Evolutionary conservation across 1,140 invertebrate genomes (phyloP), one percentile per base, ranked within the genome.

Genomic region (Conus ventricosus): DNA sequence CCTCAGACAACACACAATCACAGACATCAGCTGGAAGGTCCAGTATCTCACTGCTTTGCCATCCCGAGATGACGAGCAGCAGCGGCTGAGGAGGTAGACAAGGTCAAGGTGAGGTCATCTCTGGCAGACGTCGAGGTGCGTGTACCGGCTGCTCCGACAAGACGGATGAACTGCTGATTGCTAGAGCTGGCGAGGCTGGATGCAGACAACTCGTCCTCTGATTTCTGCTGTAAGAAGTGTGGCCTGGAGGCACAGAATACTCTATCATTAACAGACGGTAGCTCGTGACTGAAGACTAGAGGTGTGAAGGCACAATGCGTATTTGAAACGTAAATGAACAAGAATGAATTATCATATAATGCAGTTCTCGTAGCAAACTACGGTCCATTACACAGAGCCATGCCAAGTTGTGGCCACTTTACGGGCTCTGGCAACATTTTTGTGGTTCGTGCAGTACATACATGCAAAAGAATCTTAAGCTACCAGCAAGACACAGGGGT

Each of bases 171-270:
- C 4, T 54, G 85, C n/a, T 80, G 57, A 23, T 71, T 80, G 71
- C 27, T 51, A 15, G 81, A 88, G 6, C 71, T 63, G 55, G 39
- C 39, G 17, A 88, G 53, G 13, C 81, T 91, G 89, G 89, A 90
- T 27, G 88, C 87, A 5, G 39, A 13, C n/a, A 17, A 5, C 63
- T 57, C 85, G 84, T 86, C 63, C 39, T 86, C 67, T 7, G 75
- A 76, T 60, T 87, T 87, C 85, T 87, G 85, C 51, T 87, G 85
- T 25, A 87, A n/a, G 75, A 87, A 87, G 20, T 51, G 67, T 5
- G 85, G 85, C 27, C 85, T 87, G 39, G 8, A 84, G 25, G 5
- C 60, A 63, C 60, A 20, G 60, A 0, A 63, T 63, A 20, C 10
- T 20, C 1, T 20, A 4, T 20, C 4, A 63, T 63, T 63, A 20